Percentiles rank a stretch among this genome's conserved stretches.
Evolutionary conservation across 2,888 invertebrate genomes (phyloP).

Genomic region (Loripinus fragilis): DNA sequence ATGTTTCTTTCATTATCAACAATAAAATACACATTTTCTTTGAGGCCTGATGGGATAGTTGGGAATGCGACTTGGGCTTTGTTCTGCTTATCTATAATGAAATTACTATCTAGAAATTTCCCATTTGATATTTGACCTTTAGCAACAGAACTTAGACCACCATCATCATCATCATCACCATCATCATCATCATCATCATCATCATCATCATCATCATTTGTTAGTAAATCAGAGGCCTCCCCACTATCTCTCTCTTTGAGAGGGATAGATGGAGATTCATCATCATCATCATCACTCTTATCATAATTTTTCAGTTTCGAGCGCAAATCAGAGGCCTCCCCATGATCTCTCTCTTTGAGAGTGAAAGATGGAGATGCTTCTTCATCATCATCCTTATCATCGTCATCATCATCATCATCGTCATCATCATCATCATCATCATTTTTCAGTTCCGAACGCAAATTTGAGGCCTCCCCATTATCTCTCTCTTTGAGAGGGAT

Average conservation of each 20-base stretch:
- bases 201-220: background rate
- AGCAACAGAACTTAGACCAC: background rate
- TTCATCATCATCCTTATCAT: too few relatives aligned
- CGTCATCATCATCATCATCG: too few relatives aligned
- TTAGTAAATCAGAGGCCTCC: too few relatives aligned
- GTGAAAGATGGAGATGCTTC: too few relatives aligned
- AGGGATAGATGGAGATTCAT: too few relatives aligned
- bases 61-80: background rate
- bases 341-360: too few relatives aligned
- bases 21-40: conserved; percentile 1
- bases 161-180: background rate
- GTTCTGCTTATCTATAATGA: background rate
- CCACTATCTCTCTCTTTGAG: too few relatives aligned
- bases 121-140: background rate
- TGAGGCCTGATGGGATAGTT: background rate
- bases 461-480: background rate
- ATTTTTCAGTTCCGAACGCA: background rate
- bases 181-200: background rate
- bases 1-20: conserved; percentile 5
- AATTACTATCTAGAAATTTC: background rate
- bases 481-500: too few relatives aligned
- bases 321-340: too few relatives aligned
- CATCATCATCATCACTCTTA: too few relatives aligned
- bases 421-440: background rate
- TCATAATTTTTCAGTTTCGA: too few relatives aligned